Base-by-base conservation (phyloP, 2,888 invertebrate genomes). In the Alsophila aescularia region DNA sequence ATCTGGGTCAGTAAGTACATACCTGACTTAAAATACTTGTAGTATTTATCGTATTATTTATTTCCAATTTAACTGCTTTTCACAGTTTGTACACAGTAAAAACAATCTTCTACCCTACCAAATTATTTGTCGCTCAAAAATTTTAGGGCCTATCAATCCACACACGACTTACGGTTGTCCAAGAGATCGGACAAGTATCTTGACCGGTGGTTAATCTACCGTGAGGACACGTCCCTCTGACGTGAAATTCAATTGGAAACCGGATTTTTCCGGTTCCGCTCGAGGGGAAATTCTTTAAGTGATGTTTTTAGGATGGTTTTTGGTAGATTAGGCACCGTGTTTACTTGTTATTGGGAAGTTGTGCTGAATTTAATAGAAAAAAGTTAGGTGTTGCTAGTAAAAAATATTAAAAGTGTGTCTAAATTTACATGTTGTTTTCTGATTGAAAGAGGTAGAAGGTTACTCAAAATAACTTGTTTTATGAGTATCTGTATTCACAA, bases 181-280 rank as follows among this genome's bases (percentile, higher is more conserved):
- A 71, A 64, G 66, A 68, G 13, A 12, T 34, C 41, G 32, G 24
- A 16, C 41, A 41, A 39, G 52, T 34, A 70, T 71, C 64, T 69
- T 72, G 62, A 65, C 65, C 59, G 50, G 50, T 40, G 64, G 72
- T 73, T 88, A 90, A 89, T 89, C 82, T 88, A 83, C 70, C 88
- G 85, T 79, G 77, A 71, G 79, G 81, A 80, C 79, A 78, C 75
- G 80, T 76, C 80, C 72, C 75, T 71, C 69, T 75, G 73, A 76
- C 74, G 67, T 70, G 79, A 81, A 81, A 83, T 85, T 77, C 87
- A 83, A 90, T 90, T 90, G 87, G 85, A 86, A 86, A 83, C 78
- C 79, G 77, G 77, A 66, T 73, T 75, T 78, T 67, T 68, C 69
- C 72, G 65, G 66, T 62, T 66, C 64, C 74, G 62, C 43, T 60